A percentile compares a stretch with the other conserved stretches of the same genome.
Evolutionary conservation across 1,140 invertebrate genomes (phyloP).

Genomic region (Asbolus verrucosus): DNA sequence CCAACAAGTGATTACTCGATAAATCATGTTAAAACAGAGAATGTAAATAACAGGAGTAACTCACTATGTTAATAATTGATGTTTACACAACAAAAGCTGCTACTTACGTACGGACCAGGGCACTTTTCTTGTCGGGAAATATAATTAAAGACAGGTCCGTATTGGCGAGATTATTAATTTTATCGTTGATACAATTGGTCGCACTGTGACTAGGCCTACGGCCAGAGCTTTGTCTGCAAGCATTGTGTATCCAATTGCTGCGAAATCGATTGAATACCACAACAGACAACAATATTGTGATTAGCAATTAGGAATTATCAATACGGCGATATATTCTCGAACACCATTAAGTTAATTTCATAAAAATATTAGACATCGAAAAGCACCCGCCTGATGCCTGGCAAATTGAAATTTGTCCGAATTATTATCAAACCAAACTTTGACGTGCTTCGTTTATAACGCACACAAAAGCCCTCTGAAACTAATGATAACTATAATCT

Average conservation of each 20-base stretch:
- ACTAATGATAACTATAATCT: constrained; percentile 17
- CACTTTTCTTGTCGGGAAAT: not conserved
- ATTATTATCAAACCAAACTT: no score
- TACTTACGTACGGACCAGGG: not conserved
- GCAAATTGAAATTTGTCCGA: not conserved
- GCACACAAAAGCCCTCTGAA: constrained; percentile 7
- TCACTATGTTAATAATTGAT: constrained; percentile 30
- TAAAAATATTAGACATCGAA: constrained; percentile 1
- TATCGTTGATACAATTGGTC: no score
- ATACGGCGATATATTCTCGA: no score
- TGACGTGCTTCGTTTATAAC: no score
- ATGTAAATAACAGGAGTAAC: constrained; percentile 33
- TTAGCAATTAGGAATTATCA: constrained; percentile 15
- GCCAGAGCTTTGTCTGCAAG: no score
- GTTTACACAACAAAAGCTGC: constrained; percentile 20
- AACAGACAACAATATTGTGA: constrained; percentile 11
- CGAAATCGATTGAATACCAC: not conserved
- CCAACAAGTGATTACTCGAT: constrained; percentile 38
- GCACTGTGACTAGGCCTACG: no score
- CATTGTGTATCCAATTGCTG: no score
- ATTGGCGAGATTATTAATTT: not conserved
- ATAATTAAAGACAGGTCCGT: not conserved
- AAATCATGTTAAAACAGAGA: constrained; percentile 38
- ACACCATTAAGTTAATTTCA: not conserved
- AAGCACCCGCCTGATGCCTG: not conserved